phyloP scores from a whole-genome alignment of 2,113 vertebrate species.

The Sapajus apella region DNA sequence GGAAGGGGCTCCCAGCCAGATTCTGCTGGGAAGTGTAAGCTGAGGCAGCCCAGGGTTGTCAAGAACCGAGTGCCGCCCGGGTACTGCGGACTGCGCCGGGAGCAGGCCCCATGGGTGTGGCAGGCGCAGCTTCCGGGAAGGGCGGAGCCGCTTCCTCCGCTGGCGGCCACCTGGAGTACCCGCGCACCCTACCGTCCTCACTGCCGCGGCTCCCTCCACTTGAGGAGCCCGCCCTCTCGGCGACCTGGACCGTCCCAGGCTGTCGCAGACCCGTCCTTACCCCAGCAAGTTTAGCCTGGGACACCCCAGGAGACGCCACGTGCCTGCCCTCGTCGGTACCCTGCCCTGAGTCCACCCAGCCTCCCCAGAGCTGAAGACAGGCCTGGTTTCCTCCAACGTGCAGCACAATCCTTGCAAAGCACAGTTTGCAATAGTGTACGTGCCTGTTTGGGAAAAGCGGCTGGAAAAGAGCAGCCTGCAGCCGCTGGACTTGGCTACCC shows the following conservation, averaged over 20 bases:
- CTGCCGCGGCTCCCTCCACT: not conserved
- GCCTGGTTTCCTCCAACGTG: not conserved
- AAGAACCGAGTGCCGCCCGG: rapidly evolving
- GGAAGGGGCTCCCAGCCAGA: not conserved
- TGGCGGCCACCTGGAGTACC: not conserved
- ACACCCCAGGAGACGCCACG: not conserved
- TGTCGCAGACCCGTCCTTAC: not conserved
- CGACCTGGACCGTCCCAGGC: not conserved
- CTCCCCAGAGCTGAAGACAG: not conserved
- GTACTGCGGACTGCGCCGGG: rapidly evolving
- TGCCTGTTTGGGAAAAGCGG: not conserved
- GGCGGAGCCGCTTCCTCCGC: not conserved
- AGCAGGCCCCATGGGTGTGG: rapidly evolving
- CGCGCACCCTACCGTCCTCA: rapidly evolving
- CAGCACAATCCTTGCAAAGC: not conserved
- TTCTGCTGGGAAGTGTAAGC: not conserved
- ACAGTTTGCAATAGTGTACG: not conserved
- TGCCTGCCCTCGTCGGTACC: not conserved
- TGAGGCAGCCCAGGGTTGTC: no score
- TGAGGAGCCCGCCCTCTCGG: not conserved
- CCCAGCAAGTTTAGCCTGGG: not conserved
- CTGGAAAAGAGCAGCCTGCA: not conserved
- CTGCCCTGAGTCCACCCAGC: no score
- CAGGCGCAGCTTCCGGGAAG: conserved; percentile 25
- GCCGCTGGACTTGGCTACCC: not conserved